A percentile compares a stretch with the other conserved stretches of the same genome.
phyloP scores from a whole-genome alignment of 2,888 invertebrate species.

The Tipula lateralis region DNA sequence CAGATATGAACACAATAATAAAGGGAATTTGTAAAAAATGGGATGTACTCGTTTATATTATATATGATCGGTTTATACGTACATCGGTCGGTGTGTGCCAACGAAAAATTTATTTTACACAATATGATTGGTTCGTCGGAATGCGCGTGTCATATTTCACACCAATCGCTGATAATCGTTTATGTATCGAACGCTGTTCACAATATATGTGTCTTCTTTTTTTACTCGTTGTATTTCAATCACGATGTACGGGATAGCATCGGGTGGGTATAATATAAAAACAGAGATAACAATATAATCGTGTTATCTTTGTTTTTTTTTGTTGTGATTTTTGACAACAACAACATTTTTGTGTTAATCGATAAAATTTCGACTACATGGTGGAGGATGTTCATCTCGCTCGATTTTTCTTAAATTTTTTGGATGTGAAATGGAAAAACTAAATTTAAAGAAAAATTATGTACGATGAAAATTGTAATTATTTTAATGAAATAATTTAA shows the following conservation, averaged over 20 bases:
- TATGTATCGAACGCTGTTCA: no score
- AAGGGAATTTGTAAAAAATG: no score
- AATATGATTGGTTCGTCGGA: constrained; percentile 25
- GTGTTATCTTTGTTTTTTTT: not conserved
- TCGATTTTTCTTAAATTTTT: not conserved
- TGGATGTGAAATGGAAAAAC: not conserved
- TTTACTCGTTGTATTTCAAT: not conserved
- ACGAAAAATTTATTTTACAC: not conserved
- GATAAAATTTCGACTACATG: not conserved
- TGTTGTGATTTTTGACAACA: not conserved
- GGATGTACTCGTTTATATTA: not conserved
- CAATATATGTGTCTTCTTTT: not conserved
- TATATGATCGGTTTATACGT: not conserved
- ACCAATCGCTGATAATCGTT: constrained; percentile 27
- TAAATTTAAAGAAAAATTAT: not conserved
- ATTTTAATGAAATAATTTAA: constrained; percentile 11
- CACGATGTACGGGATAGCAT: not conserved
- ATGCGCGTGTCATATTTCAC: constrained; percentile 31
- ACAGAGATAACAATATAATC: not conserved
- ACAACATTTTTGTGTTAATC: not conserved
- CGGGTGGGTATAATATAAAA: not conserved
- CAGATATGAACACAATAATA: not conserved
- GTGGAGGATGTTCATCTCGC: not conserved
- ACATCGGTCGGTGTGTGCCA: not conserved
- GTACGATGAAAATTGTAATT: not conserved